phyloP scores from a whole-genome alignment of 1,140 invertebrate genomes.

The Cydia amplana region DNA sequence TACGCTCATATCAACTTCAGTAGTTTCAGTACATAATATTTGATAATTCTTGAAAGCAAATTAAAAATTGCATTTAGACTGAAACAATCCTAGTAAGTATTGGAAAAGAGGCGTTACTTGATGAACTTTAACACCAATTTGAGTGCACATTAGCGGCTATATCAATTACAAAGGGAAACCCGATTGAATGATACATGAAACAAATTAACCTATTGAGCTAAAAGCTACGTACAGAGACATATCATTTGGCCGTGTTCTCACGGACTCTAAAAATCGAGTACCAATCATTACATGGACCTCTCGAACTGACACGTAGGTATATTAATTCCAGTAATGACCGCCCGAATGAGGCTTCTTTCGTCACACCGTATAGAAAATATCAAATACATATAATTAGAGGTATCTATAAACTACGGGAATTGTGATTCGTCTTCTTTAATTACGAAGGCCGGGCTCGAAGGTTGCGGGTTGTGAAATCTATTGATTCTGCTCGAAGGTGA shows the following conservation, averaged over 20 bases:
- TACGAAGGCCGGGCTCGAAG: conserved; percentile 66
- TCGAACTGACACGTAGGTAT: conserved; percentile 75
- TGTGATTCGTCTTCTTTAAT: conserved; percentile 74
- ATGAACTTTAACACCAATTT: conserved; percentile 37
- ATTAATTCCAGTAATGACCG: conserved; percentile 78
- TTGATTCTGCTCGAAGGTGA: conserved; percentile 49
- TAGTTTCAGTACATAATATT: too few relatives aligned
- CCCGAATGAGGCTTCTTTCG: conserved; percentile 70
- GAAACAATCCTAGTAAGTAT: background rate
- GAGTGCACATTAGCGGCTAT: conserved; percentile 43
- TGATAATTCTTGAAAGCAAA: background rate
- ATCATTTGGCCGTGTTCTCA: conserved; percentile 72
- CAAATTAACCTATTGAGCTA: conserved; percentile 52
- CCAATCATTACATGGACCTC: conserved; percentile 67
- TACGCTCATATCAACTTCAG: too few relatives aligned
- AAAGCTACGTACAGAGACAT: conserved; percentile 62
- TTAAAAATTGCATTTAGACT: background rate
- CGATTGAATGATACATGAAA: conserved; percentile 46
- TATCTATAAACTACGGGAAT: conserved; percentile 76
- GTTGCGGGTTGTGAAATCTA: conserved; percentile 56
- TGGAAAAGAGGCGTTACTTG: background rate
- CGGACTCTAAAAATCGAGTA: conserved; percentile 71
- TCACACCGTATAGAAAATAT: conserved; percentile 77
- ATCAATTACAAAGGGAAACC: conserved; percentile 52
- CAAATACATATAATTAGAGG: conserved; percentile 77